These are phyloP conservation scores for Bryconaethiops microstoma DNA, from an alignment of 2,797 vertebrate species.

Conservation along the genomic window DNA sequence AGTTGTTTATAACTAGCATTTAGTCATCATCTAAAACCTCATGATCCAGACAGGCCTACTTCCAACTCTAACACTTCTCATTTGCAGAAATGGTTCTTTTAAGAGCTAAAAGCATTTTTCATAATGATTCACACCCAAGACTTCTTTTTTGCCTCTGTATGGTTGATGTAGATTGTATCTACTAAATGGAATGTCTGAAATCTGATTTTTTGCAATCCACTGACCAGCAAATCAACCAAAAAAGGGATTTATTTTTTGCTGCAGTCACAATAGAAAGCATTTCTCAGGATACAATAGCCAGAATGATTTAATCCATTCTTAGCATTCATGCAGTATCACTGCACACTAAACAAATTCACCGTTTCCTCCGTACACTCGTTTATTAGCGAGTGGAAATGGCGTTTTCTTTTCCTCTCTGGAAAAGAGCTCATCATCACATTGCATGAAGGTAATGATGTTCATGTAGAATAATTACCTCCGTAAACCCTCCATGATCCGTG, in stretches of 20 bases:
- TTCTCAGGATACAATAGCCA: background rate
- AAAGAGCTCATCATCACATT: slow-evolving; percentile 41
- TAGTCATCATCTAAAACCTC: no score
- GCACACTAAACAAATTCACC: slow-evolving; percentile 6
- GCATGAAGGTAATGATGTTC: slow-evolving; percentile 41
- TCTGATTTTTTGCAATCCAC: background rate
- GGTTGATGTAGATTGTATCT: background rate
- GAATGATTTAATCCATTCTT: background rate
- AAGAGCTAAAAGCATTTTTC: no score
- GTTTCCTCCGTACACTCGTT: slow-evolving; percentile 26
- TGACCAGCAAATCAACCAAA: background rate
- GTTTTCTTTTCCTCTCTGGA: slow-evolving; percentile 39
- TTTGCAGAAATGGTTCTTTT: no score
- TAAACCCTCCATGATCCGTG: slow-evolving; percentile 19
- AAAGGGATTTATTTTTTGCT: no score
- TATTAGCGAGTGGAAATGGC: slow-evolving; percentile 33
- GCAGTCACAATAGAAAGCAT: background rate
- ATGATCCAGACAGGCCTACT: no score
- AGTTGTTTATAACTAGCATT: no score
- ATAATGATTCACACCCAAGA: no score
- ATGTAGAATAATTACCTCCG: slow-evolving; percentile 34
- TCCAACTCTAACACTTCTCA: no score
- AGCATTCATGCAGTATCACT: background rate
- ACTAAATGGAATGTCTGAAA: background rate
- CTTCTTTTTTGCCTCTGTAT: no score